A percentile compares a stretch with the other conserved stretches of the same genome.
Evolutionary conservation across 1,140 invertebrate genomes (phyloP).

Genomic region (Aphaenogaster rudis): DNA sequence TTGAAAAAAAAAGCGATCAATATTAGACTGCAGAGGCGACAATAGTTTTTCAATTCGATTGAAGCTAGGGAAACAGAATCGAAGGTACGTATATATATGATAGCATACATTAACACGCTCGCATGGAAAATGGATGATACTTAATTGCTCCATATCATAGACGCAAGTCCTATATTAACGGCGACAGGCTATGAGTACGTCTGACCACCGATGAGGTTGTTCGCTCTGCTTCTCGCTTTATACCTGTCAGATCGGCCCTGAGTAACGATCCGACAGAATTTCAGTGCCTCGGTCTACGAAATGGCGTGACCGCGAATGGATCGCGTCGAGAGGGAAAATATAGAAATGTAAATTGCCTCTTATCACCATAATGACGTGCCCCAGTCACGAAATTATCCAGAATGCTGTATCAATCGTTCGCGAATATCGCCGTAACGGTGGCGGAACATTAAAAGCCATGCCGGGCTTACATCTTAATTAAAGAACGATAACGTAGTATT

Average conservation of each 20-base stretch:
- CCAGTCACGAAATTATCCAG: slow-evolving; percentile 65
- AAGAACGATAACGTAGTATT: slow-evolving; percentile 48
- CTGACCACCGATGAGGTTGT: slow-evolving; percentile 54
- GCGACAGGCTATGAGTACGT: slow-evolving; percentile 27
- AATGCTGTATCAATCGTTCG: slow-evolving; percentile 67
- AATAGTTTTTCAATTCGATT: background rate
- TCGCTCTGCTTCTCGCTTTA: slow-evolving; percentile 64
- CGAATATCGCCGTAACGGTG: slow-evolving; percentile 10
- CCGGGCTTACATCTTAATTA: slow-evolving; percentile 31
- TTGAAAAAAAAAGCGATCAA: background rate
- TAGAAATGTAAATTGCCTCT: slow-evolving; percentile 67
- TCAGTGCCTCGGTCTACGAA: slow-evolving; percentile 62
- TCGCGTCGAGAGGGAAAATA: slow-evolving; percentile 67
- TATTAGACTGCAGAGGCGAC: background rate
- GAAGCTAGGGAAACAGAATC: background rate
- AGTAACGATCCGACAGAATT: slow-evolving; percentile 75
- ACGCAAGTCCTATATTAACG: slow-evolving; percentile 39
- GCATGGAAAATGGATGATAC: slow-evolving; percentile 27
- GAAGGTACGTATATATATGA: background rate
- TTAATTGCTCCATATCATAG: slow-evolving; percentile 47
- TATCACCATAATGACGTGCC: slow-evolving; percentile 66
- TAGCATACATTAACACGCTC: background rate
- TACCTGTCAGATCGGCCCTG: slow-evolving; percentile 68
- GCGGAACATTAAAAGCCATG: background rate
- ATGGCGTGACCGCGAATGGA: slow-evolving; percentile 70